A percentile compares a stretch with the other conserved stretches of the same genome.
phyloP scores from a whole-genome alignment of 1,140 invertebrate genomes.

The Pentalonia nigronervosa region DNA sequence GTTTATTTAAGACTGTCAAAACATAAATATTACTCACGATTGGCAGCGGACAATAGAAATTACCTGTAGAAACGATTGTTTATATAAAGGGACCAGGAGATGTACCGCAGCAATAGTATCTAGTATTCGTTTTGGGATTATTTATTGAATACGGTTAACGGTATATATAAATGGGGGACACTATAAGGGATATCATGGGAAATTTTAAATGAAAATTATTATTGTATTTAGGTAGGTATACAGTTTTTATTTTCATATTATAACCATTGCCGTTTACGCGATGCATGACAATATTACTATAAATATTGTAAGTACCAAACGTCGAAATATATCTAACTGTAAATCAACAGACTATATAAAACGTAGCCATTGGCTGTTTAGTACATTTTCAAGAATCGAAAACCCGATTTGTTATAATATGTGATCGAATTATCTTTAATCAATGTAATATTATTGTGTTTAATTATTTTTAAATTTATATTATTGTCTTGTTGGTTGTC shows the following conservation, averaged over 20 bases:
- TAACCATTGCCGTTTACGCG: neutral
- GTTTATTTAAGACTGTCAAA: constrained; percentile 53
- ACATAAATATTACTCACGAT: constrained; percentile 47
- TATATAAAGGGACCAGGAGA: constrained; percentile 27
- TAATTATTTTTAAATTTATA: neutral
- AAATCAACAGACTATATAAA: neutral
- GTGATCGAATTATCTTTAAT: neutral
- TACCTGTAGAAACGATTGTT: constrained; percentile 28
- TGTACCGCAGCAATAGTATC: neutral
- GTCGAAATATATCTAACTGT: neutral
- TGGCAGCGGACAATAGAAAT: constrained; percentile 34
- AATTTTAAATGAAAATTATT: neutral
- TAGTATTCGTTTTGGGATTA: constrained; percentile 38
- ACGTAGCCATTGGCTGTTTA: neutral
- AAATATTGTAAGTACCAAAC: neutral
- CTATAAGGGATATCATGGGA: constrained; percentile 23
- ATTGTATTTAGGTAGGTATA: neutral
- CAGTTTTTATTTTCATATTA: neutral
- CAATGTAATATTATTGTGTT: neutral
- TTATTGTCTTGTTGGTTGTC: neutral
- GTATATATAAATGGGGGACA: neutral
- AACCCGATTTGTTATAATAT: neutral
- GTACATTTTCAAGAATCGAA: neutral
- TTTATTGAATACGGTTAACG: constrained; percentile 35
- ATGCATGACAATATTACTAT: neutral